These are phyloP conservation scores for Tyto alba DNA, from an alignment of 2,113 vertebrate genomes.

Conservation along the genomic window DNA sequence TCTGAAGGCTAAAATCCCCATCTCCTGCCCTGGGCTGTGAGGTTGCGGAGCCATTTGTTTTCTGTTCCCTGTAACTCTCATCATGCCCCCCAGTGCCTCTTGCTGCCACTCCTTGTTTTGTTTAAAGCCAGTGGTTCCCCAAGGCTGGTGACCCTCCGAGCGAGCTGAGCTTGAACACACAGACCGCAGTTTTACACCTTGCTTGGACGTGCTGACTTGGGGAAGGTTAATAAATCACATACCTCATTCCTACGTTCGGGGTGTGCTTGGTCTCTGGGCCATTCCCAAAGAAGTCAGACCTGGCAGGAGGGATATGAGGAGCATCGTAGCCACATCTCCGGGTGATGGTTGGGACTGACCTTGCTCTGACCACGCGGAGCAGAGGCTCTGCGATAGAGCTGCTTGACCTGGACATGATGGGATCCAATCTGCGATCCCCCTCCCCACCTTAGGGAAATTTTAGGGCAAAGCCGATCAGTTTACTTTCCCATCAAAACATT, in stretches of 20 bases:
- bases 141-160: neutral
- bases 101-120: fast-evolving
- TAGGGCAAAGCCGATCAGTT: fast-evolving
- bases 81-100: neutral
- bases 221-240: neutral
- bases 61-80: fast-evolving
- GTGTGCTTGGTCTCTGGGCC: neutral
- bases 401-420: neutral
- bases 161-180: neutral
- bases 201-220: fast-evolving
- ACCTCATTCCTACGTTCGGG: fast-evolving
- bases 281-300: neutral
- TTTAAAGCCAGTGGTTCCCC: neutral
- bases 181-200: neutral
- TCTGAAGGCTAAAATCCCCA: neutral
- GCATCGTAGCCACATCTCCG: fast-evolving
- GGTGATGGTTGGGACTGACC: neutral
- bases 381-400: neutral
- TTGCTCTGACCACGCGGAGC: neutral
- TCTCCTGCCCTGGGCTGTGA: neutral
- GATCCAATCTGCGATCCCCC: neutral
- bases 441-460: fast-evolving
- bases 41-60: neutral
- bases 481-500: fast-evolving
- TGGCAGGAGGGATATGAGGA: neutral